These are phyloP conservation scores for Okapia johnstoni DNA, from an alignment of 2,113 vertebrate species.

Conservation along the genomic window DNA sequence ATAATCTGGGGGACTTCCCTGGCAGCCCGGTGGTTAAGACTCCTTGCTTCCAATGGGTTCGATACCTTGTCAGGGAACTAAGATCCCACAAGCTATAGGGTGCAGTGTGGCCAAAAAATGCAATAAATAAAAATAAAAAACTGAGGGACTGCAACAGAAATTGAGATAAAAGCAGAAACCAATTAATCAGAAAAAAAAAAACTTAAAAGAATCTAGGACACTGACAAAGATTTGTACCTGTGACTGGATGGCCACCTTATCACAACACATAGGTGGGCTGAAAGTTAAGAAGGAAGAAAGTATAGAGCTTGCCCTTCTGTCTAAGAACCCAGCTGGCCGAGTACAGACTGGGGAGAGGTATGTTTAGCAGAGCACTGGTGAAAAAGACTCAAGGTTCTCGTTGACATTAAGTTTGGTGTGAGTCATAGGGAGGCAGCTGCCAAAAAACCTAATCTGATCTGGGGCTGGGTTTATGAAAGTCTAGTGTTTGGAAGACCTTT, in stretches of 20 bases:
- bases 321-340: not conserved
- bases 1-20: not conserved
- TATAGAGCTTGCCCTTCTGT: not conserved
- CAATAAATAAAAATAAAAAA: not conserved
- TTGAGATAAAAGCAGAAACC: not conserved
- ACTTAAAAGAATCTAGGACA: not conserved
- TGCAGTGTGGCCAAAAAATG: not conserved
- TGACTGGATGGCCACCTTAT: not conserved
- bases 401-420: conserved; percentile 4
- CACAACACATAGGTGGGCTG: not conserved
- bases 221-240: not conserved
- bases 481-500: conserved; percentile 32
- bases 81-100: not conserved
- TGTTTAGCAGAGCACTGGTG: not conserved
- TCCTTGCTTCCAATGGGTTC: not conserved
- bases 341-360: not conserved
- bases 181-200: not conserved
- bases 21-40: not conserved
- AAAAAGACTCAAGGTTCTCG: not conserved
- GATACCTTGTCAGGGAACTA: not conserved
- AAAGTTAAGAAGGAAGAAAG: not conserved
- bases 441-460: conserved; percentile 32
- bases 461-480: conserved; percentile 26
- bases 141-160: not conserved
- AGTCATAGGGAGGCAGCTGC: conserved; percentile 30